A percentile compares a stretch with the other conserved stretches of the same genome.
Evolutionary conservation across 2,888 invertebrate species (phyloP).

Genomic region (Pocota personata): DNA sequence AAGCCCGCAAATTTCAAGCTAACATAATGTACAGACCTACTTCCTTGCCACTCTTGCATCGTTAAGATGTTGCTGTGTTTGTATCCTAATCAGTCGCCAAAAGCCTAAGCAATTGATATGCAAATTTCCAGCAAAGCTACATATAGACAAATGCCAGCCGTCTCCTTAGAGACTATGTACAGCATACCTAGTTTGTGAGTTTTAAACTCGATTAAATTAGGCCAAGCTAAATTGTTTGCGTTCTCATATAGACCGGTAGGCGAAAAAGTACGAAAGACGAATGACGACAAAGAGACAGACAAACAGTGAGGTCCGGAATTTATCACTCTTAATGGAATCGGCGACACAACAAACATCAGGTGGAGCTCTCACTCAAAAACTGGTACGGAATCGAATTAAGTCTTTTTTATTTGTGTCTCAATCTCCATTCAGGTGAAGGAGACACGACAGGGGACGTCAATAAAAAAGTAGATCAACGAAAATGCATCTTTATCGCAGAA

Average conservation of each 20-base stretch:
- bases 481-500: conserved; percentile 44
- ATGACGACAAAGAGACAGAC: conserved; percentile 14
- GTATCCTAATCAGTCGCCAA: background rate
- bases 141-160: conserved; percentile 3
- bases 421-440: conserved; percentile 9
- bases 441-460: conserved; percentile 28
- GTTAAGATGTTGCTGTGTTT: background rate
- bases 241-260: conserved; percentile 8
- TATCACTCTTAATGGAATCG: conserved; percentile 56
- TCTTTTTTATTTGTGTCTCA: conserved; percentile 17
- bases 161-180: background rate
- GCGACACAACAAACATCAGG: conserved; percentile 58
- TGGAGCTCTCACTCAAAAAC: conserved; percentile 49
- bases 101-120: conserved; percentile 7
- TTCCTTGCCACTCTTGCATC: background rate
- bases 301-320: conserved; percentile 49
- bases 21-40: background rate
- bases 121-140: conserved; percentile 26
- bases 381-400: conserved; percentile 49
- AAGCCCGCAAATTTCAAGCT: background rate
- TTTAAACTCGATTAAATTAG: conserved; percentile 42
- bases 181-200: background rate
- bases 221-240: conserved; percentile 38
- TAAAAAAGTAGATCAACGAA: conserved; percentile 59
- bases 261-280: conserved; percentile 5